These are phyloP conservation scores for Iguana delicatissima DNA, from an alignment of 2,797 vertebrate genomes.

Conservation along the genomic window DNA sequence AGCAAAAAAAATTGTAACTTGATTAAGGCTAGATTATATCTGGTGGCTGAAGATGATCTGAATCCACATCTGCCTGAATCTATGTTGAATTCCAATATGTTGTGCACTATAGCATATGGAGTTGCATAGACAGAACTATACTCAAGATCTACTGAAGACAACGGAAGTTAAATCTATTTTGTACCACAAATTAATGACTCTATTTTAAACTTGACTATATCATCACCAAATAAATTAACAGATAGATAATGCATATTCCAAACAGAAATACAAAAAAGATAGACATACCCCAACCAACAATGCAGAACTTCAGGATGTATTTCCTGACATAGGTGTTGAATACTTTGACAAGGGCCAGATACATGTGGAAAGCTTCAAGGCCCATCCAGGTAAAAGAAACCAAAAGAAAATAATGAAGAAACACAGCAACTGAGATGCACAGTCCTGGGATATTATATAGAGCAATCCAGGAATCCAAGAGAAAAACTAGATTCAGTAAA, in stretches of 20 bases:
- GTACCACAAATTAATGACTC: not conserved
- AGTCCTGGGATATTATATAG: conserved; percentile 80
- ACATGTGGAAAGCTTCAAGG: conserved; percentile 97
- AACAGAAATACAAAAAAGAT: conserved; percentile 37
- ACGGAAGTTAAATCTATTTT: not conserved
- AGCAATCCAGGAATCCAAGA: conserved; percentile 93
- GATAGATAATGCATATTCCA: conserved; percentile 17
- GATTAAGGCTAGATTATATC: not conserved
- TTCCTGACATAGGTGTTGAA: conserved; percentile 93
- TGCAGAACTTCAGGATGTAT: conserved; percentile 95
- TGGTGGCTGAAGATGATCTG: not conserved
- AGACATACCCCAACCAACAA: conserved; percentile 94
- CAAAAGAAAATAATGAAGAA: conserved; percentile 96
- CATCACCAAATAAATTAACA: conserved; percentile 9
- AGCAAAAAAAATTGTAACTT: not conserved
- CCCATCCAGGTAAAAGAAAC: conserved; percentile 97
- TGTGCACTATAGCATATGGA: not conserved
- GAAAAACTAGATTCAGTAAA: conserved; percentile 90
- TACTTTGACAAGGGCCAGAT: conserved; percentile 93
- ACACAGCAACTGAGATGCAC: conserved; percentile 91
- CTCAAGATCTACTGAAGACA: not conserved
- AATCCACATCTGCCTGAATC: not conserved
- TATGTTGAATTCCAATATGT: not conserved
- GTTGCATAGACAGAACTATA: not conserved
- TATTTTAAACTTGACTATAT: not conserved